Percentiles rank a stretch among this genome's conserved stretches.
Evolutionary conservation across 1,140 invertebrate genomes (phyloP).

Genomic region (Panagrolaimus sp.): DNA sequence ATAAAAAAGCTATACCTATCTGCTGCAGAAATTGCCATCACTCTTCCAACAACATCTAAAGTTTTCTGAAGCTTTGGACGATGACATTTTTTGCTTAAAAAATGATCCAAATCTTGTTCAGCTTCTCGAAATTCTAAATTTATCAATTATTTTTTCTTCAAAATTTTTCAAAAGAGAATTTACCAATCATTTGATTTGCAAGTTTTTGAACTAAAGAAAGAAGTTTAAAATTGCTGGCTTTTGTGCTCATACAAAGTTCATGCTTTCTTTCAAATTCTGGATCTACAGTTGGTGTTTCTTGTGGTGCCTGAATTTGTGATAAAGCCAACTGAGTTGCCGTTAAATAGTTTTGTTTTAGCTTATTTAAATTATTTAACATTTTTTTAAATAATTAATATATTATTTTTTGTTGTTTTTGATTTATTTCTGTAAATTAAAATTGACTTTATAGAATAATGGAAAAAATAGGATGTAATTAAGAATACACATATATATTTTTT

Average conservation of each 20-base stretch:
- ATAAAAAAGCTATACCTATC: no score
- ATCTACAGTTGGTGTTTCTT: not conserved
- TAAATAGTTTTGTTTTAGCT: conserved; percentile 13
- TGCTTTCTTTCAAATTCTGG: conserved; percentile 2
- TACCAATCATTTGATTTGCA: conserved; percentile 6
- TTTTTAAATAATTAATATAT: not conserved
- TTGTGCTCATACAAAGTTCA: not conserved
- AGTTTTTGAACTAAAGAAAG: conserved; percentile 2
- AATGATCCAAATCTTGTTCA: not conserved
- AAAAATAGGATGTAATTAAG: no score
- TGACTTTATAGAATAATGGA: no score
- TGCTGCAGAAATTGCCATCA: not conserved
- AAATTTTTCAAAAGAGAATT: no score
- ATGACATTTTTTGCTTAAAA: not conserved
- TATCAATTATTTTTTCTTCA: not conserved
- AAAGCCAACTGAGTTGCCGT: not conserved
- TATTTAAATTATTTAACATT: not conserved
- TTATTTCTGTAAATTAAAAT: not conserved
- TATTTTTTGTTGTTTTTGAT: no score
- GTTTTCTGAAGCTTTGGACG: conserved; percentile 5
- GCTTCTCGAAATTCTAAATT: not conserved
- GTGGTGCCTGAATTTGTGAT: not conserved
- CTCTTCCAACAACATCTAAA: not conserved
- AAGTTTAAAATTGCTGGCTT: conserved; percentile 1
- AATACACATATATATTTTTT: no score